These are phyloP conservation scores for Lysiphlebus fabarum DNA, from an alignment of 1,140 invertebrate species.

Conservation along the genomic window DNA sequence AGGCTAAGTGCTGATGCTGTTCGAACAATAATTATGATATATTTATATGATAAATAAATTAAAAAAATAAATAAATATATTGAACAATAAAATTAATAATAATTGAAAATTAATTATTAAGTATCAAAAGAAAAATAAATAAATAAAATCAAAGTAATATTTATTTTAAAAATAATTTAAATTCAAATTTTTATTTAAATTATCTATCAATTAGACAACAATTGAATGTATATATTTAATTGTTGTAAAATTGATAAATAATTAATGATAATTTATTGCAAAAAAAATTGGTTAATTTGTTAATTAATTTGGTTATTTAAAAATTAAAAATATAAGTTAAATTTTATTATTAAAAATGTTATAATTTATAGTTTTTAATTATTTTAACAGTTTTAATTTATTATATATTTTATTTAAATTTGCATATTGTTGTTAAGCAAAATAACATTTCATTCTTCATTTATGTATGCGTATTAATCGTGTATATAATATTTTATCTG, in stretches of 20 bases:
- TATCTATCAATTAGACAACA: background rate
- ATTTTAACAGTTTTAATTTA: no score
- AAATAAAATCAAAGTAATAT: background rate
- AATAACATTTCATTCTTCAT: no score
- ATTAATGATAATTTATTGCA: no score
- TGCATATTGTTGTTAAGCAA: no score
- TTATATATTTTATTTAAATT: no score
- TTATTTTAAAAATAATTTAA: conserved; percentile 2
- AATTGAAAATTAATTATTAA: conserved; percentile 24
- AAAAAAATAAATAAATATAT: background rate
- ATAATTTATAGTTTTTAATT: no score
- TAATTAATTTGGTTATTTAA: no score
- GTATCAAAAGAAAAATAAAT: conserved; percentile 18
- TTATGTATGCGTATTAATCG: no score
- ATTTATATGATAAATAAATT: conserved; percentile 36
- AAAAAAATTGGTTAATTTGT: no score
- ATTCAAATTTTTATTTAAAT: background rate
- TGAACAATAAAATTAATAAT: conserved; percentile 14
- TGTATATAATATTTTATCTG: no score
- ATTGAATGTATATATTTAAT: conserved; percentile 5
- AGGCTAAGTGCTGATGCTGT: conserved; percentile 55
- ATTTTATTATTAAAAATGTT: no score
- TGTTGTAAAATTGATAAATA: conserved; percentile 16
- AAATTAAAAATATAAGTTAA: no score
- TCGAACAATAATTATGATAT: conserved; percentile 56